These are phyloP conservation scores for Hypselothyrea guttata DNA, from an alignment of 2,888 invertebrate species.

Conservation along the genomic window DNA sequence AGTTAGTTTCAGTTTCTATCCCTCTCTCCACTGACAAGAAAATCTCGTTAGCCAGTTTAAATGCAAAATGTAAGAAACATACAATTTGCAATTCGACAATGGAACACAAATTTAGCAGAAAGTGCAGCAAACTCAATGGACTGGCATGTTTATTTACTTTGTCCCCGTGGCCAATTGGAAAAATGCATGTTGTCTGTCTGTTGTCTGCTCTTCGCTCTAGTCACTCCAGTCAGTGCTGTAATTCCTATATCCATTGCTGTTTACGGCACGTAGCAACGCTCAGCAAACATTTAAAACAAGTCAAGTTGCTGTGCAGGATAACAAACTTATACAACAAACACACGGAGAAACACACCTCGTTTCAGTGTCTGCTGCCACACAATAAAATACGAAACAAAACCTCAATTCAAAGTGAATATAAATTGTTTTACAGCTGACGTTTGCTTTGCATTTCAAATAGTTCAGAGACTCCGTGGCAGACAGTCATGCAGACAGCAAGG, in stretches of 20 bases:
- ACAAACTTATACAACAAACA: slow-evolving; percentile 48
- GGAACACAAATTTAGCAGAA: slow-evolving; percentile 27
- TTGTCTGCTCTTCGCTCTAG: neutral
- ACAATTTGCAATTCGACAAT: slow-evolving; percentile 26
- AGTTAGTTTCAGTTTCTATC: slow-evolving; percentile 7
- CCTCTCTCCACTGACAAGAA: slow-evolving; percentile 25
- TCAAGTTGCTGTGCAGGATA: slow-evolving; percentile 59
- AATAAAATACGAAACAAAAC: slow-evolving; percentile 73
- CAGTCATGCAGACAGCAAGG: slow-evolving; percentile 27
- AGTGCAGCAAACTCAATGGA: slow-evolving; percentile 51
- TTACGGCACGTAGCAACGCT: slow-evolving; percentile 72
- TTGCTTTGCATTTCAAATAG: slow-evolving; percentile 77
- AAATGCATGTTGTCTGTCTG: slow-evolving; percentile 18
- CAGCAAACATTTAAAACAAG: slow-evolving; percentile 74
- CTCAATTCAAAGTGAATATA: slow-evolving; percentile 77
- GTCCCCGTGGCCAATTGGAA: slow-evolving; percentile 53
- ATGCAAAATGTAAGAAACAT: slow-evolving; percentile 18
- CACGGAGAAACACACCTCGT: slow-evolving; percentile 10
- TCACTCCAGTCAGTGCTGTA: slow-evolving; percentile 5
- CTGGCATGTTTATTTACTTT: slow-evolving; percentile 62
- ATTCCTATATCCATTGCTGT: slow-evolving; percentile 40
- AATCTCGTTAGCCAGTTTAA: slow-evolving; percentile 46
- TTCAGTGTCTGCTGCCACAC: slow-evolving; percentile 38
- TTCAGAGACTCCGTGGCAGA: slow-evolving; percentile 30
- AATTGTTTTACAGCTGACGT: slow-evolving; percentile 76